phyloP scores from a whole-genome alignment of 2,888 invertebrate species.

The Rhodophaea formosa region DNA sequence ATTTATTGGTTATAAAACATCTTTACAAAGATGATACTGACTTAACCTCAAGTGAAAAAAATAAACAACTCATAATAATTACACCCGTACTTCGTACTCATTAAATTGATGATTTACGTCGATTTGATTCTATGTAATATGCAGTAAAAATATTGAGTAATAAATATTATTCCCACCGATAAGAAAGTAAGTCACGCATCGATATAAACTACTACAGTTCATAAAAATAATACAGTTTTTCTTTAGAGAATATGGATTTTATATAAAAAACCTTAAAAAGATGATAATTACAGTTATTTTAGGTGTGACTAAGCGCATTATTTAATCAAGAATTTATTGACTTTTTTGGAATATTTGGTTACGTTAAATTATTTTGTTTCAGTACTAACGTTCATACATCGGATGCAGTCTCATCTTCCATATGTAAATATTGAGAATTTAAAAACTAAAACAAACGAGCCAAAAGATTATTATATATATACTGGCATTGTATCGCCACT shows the following conservation, averaged over 20 bases:
- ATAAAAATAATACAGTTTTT: too few species aligned
- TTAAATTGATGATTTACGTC: too few species aligned
- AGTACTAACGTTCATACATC: slow-evolving; percentile 42
- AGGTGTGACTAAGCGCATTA: not conserved
- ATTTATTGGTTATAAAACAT: too few species aligned
- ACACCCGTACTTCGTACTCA: too few species aligned
- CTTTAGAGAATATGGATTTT: not conserved
- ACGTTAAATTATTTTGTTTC: slow-evolving; percentile 30
- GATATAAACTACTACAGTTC: slow-evolving; percentile 1
- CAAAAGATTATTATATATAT: too few species aligned
- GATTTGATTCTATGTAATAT: too few species aligned
- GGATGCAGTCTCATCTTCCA: slow-evolving; percentile 53
- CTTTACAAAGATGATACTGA: too few species aligned
- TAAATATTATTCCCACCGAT: not conserved
- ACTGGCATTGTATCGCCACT: too few species aligned
- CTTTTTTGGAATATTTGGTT: not conserved
- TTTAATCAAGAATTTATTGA: not conserved
- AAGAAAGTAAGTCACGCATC: not conserved
- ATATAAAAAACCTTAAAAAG: slow-evolving; percentile 1
- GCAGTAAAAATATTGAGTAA: not conserved
- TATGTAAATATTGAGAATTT: slow-evolving; percentile 32
- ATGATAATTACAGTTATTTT: slow-evolving; percentile 14
- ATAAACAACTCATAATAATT: too few species aligned
- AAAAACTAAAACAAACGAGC: too few species aligned
- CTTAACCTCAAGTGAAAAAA: too few species aligned